Conservation (phyloP, 1,140 invertebrate genomes). For the Listronotus oregonensis region DNA sequence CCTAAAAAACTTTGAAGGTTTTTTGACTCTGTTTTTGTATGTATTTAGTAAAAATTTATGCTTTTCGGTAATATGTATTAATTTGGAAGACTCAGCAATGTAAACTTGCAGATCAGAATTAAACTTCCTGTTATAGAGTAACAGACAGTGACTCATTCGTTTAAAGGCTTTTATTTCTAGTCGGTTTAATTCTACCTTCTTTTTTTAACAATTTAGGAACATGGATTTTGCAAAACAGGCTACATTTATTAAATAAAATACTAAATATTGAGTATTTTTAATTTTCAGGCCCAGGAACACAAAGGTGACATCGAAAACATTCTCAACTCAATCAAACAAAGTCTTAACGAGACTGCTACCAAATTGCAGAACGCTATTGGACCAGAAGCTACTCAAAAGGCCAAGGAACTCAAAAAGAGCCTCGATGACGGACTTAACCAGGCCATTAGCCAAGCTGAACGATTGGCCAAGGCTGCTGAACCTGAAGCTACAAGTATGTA, state of each 20-base stretch:
- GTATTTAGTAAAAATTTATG: no score
- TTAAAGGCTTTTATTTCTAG: no score
- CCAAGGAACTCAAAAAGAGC: conserved; percentile 43
- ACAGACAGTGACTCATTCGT: no score
- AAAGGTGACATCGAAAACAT: conserved; percentile 45
- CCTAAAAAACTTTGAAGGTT: no score
- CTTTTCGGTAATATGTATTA: no score
- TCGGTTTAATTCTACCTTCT: no score
- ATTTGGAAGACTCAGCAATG: no score
- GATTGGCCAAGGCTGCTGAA: conserved; percentile 44
- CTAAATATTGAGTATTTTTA: background rate
- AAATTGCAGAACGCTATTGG: conserved; percentile 41
- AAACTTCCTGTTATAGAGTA: no score
- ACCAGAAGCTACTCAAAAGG: conserved; percentile 42
- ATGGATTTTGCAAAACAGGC: no score
- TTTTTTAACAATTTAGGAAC: no score
- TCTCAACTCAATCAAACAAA: conserved; percentile 41
- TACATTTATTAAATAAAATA: background rate
- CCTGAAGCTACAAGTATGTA: conserved; percentile 46
- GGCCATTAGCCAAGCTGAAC: conserved; percentile 43
- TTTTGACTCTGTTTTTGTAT: no score
- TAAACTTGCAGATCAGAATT: no score
- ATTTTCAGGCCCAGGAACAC: conserved; percentile 38
- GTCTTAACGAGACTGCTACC: conserved; percentile 36
- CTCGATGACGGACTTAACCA: conserved; percentile 46